These are phyloP conservation scores for Seladonia tumulorum DNA, from an alignment of 2,888 invertebrate genomes.

Conservation along the genomic window DNA sequence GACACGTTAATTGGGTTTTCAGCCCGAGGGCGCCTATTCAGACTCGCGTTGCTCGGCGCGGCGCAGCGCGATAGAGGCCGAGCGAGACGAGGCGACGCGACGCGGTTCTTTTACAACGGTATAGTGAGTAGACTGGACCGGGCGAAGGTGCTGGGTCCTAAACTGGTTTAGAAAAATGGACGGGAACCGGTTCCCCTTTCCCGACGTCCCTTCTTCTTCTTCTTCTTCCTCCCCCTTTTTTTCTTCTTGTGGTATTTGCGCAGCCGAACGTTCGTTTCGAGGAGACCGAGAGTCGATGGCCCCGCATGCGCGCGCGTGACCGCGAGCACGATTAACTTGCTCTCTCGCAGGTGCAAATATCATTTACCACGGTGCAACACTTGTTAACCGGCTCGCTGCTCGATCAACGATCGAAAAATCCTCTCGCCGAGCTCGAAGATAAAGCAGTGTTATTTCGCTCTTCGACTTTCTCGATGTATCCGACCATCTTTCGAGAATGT, in stretches of 20 bases:
- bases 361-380: not conserved
- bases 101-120: constrained; percentile 78
- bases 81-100: constrained; percentile 4
- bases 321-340: constrained; percentile 36
- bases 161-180: constrained; percentile 82
- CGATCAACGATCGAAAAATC: not conserved
- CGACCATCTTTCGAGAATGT: not conserved
- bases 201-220: constrained; percentile 11
- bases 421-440: not conserved
- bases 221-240: constrained; percentile 6
- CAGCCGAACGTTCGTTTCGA: constrained; percentile 18
- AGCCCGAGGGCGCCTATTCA: constrained; percentile 46
- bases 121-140: constrained; percentile 81
- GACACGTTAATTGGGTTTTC: constrained; percentile 54
- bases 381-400: not conserved
- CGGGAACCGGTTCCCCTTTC: constrained; percentile 66
- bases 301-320: constrained; percentile 28
- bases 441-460: not conserved
- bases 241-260: constrained; percentile 27
- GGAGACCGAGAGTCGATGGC: constrained; percentile 62
- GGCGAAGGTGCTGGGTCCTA: constrained; percentile 70
- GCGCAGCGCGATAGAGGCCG: constrained; percentile 31
- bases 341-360: constrained; percentile 67
- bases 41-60: not conserved
- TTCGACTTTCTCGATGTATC: not conserved